Conservation (phyloP, 2,113 vertebrate species). For the Zosterops japonicus region DNA sequence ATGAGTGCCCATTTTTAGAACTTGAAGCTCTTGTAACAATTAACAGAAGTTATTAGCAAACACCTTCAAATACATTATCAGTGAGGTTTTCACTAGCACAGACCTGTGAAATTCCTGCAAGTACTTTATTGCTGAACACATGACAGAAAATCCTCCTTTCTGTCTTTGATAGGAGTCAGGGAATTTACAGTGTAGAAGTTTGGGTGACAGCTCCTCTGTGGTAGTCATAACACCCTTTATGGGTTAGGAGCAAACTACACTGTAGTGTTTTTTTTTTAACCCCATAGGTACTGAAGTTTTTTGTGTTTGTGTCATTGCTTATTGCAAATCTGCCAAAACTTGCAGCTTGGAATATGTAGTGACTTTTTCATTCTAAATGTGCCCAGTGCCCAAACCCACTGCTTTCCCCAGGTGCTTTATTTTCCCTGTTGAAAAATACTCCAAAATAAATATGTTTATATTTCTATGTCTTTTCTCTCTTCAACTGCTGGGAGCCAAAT, state of each 20-base stretch:
- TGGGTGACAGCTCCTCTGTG: neutral
- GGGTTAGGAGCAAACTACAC: neutral
- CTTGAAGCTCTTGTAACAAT: neutral
- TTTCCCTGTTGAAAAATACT: neutral
- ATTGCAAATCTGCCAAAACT: neutral
- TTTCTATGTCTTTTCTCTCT: neutral
- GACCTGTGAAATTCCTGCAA: neutral
- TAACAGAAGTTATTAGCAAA: neutral
- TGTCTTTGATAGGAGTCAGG: neutral
- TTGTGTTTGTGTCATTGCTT: neutral
- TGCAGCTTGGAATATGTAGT: rapidly evolving
- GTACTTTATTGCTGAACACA: neutral
- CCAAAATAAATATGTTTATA: neutral
- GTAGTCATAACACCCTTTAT: neutral
- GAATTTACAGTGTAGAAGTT: neutral
- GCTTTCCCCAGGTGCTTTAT: neutral
- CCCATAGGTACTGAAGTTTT: rapidly evolving
- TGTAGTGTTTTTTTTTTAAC: neutral
- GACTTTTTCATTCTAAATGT: neutral
- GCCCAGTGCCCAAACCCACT: neutral
- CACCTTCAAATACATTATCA: neutral
- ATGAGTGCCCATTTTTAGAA: neutral
- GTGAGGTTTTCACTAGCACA: neutral
- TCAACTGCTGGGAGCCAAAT: neutral
- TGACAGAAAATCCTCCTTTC: neutral